A percentile compares a stretch with the other conserved stretches of the same genome.
Evolutionary conservation across 2,797 vertebrate species (phyloP).

Genomic region (Ammospiza maritima): DNA sequence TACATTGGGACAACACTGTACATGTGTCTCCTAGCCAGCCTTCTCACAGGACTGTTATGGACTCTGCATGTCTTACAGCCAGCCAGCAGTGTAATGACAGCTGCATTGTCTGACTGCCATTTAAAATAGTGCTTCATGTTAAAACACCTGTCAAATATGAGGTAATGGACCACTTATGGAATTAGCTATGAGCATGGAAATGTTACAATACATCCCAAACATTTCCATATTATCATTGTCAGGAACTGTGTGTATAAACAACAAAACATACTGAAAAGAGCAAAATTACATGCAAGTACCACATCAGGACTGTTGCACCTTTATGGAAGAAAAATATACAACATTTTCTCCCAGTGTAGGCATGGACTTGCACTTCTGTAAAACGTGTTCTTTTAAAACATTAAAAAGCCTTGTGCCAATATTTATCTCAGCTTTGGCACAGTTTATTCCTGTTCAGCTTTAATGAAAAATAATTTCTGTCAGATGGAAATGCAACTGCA

Average conservation of each 20-base stretch:
- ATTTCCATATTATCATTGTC: background rate
- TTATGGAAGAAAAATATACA: background rate
- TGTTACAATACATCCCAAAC: background rate
- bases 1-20: background rate
- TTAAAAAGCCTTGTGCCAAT: background rate
- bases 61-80: background rate
- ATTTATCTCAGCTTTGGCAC: constrained; percentile 2
- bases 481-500: constrained; percentile 10
- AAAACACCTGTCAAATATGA: background rate
- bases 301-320: background rate
- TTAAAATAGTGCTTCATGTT: background rate
- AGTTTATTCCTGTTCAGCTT: background rate
- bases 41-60: background rate
- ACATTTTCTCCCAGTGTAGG: background rate
- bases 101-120: background rate
- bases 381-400: background rate
- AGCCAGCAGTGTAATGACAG: background rate
- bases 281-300: background rate
- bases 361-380: background rate
- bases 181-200: background rate
- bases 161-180: background rate
- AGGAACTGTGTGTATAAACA: background rate
- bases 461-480: constrained; percentile 5
- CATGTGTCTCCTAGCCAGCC: background rate
- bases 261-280: background rate